Conservation (phyloP, 2,888 invertebrate genomes). For the Troides aeacus region DNA sequence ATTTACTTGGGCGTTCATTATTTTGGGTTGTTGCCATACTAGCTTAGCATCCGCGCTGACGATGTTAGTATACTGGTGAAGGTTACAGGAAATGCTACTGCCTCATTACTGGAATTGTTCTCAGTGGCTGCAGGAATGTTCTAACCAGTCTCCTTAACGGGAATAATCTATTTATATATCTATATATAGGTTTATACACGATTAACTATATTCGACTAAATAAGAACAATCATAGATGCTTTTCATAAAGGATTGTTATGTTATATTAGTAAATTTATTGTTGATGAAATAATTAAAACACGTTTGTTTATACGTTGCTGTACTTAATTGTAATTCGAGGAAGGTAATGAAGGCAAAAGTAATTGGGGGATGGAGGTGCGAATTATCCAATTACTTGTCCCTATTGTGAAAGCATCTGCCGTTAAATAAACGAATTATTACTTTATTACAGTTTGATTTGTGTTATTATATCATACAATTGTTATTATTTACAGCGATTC, state of each 20-base stretch:
- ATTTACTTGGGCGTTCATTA: no score
- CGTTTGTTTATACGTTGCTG: neutral
- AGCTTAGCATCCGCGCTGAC: no score
- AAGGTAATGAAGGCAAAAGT: slow-evolving; percentile 5
- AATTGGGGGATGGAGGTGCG: slow-evolving; percentile 9
- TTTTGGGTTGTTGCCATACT: no score
- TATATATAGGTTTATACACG: no score
- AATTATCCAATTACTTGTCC: slow-evolving; percentile 8
- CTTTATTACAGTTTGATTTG: neutral
- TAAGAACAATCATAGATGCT: neutral
- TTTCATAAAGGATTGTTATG: neutral
- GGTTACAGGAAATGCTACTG: no score
- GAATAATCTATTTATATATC: neutral
- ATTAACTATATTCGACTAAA: neutral
- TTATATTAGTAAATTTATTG: neutral
- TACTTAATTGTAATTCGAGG: slow-evolving; percentile 2
- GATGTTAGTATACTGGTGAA: no score
- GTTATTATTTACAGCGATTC: neutral
- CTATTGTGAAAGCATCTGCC: slow-evolving; percentile 4
- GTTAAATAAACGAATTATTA: neutral
- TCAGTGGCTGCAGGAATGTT: no score
- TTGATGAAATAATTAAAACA: neutral
- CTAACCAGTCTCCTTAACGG: neutral
- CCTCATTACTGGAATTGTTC: no score
- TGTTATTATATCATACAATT: neutral